Evolutionary conservation across 2,888 invertebrate genomes (phyloP), one percentile per base, ranked within the genome.

Genomic region (Sipunculus nudus): DNA sequence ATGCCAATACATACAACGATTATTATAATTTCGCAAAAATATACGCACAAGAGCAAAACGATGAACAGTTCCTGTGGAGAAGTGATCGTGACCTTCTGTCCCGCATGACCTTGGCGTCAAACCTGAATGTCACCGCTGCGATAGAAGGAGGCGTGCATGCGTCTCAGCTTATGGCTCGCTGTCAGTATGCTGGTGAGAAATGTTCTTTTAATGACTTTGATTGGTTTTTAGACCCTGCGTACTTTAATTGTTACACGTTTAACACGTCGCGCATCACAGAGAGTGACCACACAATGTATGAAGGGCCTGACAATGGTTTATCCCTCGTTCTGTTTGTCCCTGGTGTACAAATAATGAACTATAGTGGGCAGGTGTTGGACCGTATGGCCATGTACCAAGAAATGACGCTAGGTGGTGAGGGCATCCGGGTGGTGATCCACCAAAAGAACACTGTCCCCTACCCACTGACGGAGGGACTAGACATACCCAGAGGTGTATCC

Each of bases 371-470:
- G 19, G 58, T 45, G 4, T 29, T 45, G 35, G 35, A 35, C 26
- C 19, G n/a, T 4, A 19, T 58, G 21, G 58, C 58, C 4, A 19
- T 58, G 16, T 25, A 26, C 25, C 50, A 58, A 19, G 58, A 58
- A 5, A n/a, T 58, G 3, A 52, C 48, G n/a, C 40, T 58, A 5
- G 58, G 58, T 21, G 58, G 58, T 3, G 58, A 58, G 26, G 58
- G 58, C 16, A 35, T 53, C 13, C 52, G 58, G 13, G 21, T 58
- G 38, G 58, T 58, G 21, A 58, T 58, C 38, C 58, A 58, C 25
- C 39, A 45, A 21, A 46, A 52, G 39, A 58, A 58, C 39, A 58
- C 52, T 5, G 52, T 58, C 19, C 58, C 58, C 21, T 58, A 58
- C 39, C 58, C 58, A 8, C 21, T 58, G 6, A 58, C 58, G 2